Conservation (phyloP, 2,888 invertebrate species). For the Cryptus viduatorius region DNA sequence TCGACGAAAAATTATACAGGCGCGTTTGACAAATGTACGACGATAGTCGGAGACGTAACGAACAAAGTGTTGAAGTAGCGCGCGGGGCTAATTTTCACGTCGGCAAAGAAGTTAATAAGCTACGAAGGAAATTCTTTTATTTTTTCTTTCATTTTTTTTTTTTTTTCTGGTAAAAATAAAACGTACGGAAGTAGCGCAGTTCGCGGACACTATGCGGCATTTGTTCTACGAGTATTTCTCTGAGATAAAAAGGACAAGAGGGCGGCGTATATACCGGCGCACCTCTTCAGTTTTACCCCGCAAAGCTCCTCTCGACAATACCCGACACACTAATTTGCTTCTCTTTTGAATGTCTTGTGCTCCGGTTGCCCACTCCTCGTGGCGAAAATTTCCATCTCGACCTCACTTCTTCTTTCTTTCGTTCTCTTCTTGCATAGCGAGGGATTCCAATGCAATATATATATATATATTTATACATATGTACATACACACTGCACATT, state of each 20-base stretch:
- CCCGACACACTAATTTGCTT: slow-evolving; percentile 61
- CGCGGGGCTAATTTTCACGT: slow-evolving; percentile 28
- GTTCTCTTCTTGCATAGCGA: slow-evolving; percentile 26
- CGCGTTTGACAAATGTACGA: slow-evolving; percentile 2
- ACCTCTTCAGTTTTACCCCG: slow-evolving; percentile 37
- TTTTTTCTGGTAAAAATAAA: neutral
- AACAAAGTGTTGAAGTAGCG: slow-evolving; percentile 27
- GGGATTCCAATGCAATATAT: slow-evolving; percentile 2
- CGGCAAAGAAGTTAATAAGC: slow-evolving; percentile 50
- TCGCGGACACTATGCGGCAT: slow-evolving; percentile 5
- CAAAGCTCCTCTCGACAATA: slow-evolving; percentile 54
- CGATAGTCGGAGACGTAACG: neutral
- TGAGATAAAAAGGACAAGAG: slow-evolving; percentile 41
- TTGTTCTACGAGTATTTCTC: slow-evolving; percentile 29
- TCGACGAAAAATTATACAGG: neutral
- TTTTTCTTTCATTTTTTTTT: neutral
- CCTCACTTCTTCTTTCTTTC: slow-evolving; percentile 41
- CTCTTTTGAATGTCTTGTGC: slow-evolving; percentile 60
- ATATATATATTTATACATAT: slow-evolving; percentile 24
- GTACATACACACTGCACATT: slow-evolving; percentile 10
- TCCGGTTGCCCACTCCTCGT: slow-evolving; percentile 29
- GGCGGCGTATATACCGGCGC: slow-evolving; percentile 25
- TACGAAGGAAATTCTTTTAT: slow-evolving; percentile 30
- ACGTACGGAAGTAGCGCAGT: slow-evolving; percentile 3
- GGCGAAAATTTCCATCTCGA: slow-evolving; percentile 50